A percentile compares a stretch with the other conserved stretches of the same genome.
Conservation (phyloP, 2,888 invertebrate genomes). For the Phorcus lineatus region DNA sequence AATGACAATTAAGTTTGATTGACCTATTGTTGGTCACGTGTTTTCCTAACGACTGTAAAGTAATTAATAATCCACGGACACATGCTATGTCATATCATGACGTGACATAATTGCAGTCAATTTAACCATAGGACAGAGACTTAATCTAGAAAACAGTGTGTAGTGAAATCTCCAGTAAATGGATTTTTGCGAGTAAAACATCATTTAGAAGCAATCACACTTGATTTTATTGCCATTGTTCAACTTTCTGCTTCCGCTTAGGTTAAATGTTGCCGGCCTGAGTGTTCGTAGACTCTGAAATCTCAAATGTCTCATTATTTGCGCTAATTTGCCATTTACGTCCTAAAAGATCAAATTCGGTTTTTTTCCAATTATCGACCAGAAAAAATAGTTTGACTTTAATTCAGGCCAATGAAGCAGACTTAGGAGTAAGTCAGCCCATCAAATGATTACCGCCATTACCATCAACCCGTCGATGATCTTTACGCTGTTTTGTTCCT, state of each 20-base stretch:
- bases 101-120: too few relatives aligned
- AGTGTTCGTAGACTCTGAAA: background rate
- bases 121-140: too few relatives aligned
- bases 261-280: background rate
- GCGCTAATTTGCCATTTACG: background rate
- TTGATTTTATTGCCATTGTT: conserved; percentile 28
- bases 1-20: too few relatives aligned
- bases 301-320: conserved; percentile 11
- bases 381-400: background rate
- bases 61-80: too few relatives aligned
- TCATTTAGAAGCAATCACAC: conserved; percentile 20
- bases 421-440: background rate
- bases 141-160: too few relatives aligned
- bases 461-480: background rate
- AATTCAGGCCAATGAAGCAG: background rate
- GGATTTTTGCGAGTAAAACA: conserved; percentile 24
- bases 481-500: background rate
- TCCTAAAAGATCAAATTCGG: background rate
- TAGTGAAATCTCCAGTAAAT: background rate
- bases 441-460: background rate
- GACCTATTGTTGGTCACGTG: too few relatives aligned
- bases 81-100: too few relatives aligned
- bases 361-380: background rate
- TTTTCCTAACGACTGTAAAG: too few relatives aligned
- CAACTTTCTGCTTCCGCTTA: conserved; percentile 20